A percentile compares a stretch with the other conserved stretches of the same genome.
Evolutionary conservation across 2,113 vertebrate species (phyloP).

Genomic region (Tautogolabrus adspersus): DNA sequence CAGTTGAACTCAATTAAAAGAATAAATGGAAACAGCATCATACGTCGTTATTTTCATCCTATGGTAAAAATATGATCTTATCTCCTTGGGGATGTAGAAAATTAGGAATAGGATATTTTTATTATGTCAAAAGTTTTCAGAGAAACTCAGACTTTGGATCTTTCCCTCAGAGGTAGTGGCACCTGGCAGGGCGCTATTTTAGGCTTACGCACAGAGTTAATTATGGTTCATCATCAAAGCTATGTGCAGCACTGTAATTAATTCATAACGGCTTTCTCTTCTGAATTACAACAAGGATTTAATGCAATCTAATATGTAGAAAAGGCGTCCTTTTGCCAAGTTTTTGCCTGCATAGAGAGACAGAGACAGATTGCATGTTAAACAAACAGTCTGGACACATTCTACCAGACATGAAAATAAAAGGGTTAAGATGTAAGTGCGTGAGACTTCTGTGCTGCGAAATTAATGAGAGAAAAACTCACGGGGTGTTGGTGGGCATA

Average conservation of each 20-base stretch:
- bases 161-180: constrained; percentile 32
- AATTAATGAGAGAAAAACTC: constrained; percentile 77
- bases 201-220: constrained; percentile 24
- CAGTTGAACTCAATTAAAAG: constrained; percentile 59
- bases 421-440: constrained; percentile 26
- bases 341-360: constrained; percentile 7
- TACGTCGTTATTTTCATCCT: background rate
- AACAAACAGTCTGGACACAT: constrained; percentile 39
- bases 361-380: constrained; percentile 20
- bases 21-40: constrained; percentile 35
- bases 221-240: constrained; percentile 43
- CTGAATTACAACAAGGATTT: constrained; percentile 21
- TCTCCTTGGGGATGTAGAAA: constrained; percentile 12
- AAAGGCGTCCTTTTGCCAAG: background rate
- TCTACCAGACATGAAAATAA: constrained; percentile 4
- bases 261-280: constrained; percentile 27
- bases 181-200: constrained; percentile 8
- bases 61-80: constrained; percentile 21
- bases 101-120: background rate
- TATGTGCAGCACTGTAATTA: constrained; percentile 9
- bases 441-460: constrained; percentile 55
- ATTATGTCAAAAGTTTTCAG: background rate
- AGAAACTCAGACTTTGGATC: constrained; percentile 10
- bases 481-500: constrained; percentile 53
- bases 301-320: background rate